Evolutionary conservation across 2,888 invertebrate genomes (phyloP).

Genomic region (Cylindroiulus punctatus): DNA sequence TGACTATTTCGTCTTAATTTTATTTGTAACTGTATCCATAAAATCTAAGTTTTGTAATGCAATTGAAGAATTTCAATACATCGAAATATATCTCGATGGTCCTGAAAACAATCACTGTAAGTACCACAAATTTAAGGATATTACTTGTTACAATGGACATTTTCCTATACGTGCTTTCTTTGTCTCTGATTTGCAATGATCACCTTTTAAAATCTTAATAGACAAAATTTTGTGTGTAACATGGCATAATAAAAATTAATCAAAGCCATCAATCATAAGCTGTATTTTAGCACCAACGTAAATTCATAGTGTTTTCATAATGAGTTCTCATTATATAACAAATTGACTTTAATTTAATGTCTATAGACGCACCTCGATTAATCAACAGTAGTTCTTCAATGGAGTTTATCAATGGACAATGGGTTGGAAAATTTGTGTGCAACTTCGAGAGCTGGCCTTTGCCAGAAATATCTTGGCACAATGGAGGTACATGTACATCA

Average conservation of each 20-base stretch:
- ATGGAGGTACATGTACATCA: not conserved
- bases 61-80: not conserved
- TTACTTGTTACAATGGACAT: no score
- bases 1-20: not conserved
- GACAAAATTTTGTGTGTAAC: no score
- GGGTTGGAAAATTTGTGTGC: conserved; percentile 35
- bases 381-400: conserved; percentile 9
- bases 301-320: not conserved
- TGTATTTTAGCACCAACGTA: no score
- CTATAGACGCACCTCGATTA: not conserved
- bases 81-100: not conserved
- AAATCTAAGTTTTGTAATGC: not conserved
- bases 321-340: not conserved
- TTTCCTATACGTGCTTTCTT: no score
- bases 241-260: no score
- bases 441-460: conserved; percentile 17
- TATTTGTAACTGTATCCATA: not conserved
- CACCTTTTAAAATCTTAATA: no score
- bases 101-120: not conserved
- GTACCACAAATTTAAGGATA: not conserved
- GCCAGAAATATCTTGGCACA: conserved; percentile 44
- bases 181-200: no score
- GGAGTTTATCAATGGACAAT: conserved; percentile 20
- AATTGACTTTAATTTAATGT: not conserved
- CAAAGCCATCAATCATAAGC: no score